Evolutionary conservation across 2,888 invertebrate species (phyloP).

Genomic region (Cheilosia soror): DNA sequence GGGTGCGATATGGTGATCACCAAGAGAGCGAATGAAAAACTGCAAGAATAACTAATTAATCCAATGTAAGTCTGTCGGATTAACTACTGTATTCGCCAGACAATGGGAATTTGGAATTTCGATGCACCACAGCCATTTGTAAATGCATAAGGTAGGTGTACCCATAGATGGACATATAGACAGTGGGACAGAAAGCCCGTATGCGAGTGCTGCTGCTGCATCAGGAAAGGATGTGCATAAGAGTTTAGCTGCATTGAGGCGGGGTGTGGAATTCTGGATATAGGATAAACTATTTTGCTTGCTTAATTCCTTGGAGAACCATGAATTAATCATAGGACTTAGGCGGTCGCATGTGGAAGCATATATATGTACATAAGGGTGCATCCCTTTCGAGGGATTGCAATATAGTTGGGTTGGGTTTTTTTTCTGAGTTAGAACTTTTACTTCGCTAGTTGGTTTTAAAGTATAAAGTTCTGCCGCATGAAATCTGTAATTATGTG

Average conservation of each 20-base stretch:
- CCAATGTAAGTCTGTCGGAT: slow-evolving; percentile 52
- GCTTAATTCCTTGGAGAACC: slow-evolving; percentile 59
- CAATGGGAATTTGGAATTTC: slow-evolving; percentile 53
- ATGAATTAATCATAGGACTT: slow-evolving; percentile 68
- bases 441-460: background rate
- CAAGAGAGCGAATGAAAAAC: slow-evolving; percentile 14
- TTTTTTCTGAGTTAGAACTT: background rate
- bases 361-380: background rate
- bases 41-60: slow-evolving; percentile 63
- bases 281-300: slow-evolving; percentile 62
- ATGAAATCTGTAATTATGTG: too few relatives aligned
- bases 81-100: slow-evolving; percentile 47
- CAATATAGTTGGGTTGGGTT: background rate
- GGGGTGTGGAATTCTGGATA: background rate
- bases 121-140: slow-evolving; percentile 48
- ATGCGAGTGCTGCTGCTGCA: background rate
- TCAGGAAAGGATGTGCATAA: background rate
- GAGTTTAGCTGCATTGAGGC: background rate
- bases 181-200: background rate
- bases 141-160: slow-evolving; percentile 23
- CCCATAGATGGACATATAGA: background rate
- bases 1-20: background rate
- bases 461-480: too few relatives aligned
- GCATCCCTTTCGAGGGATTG: background rate
- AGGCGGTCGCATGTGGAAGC: slow-evolving; percentile 7